A percentile compares a stretch with the other conserved stretches of the same genome.
Conservation (phyloP, 2,113 vertebrate genomes). For the Eurypyga helias region DNA sequence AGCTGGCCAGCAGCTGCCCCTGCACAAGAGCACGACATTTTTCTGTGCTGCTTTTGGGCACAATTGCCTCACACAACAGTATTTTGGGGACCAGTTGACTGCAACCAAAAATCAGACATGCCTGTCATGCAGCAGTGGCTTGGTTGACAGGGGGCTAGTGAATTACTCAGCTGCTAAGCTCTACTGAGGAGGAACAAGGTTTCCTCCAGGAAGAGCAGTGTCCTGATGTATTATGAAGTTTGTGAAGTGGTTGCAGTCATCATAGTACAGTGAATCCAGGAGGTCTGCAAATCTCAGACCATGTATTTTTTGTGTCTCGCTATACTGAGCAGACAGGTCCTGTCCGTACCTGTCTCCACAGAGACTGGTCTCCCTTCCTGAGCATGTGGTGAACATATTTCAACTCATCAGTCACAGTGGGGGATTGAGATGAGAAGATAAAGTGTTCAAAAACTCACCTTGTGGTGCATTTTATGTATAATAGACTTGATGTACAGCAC, state of each 20-base stretch:
- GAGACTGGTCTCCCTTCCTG: not conserved
- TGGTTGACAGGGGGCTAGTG: not conserved
- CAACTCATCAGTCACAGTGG: not conserved
- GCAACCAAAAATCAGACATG: not conserved
- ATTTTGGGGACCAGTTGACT: not conserved
- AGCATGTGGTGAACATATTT: not conserved
- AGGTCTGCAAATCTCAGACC: not conserved
- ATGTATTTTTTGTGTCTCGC: not conserved
- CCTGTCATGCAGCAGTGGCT: not conserved
- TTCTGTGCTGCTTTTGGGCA: not conserved
- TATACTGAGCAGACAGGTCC: not conserved
- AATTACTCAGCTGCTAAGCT: not conserved
- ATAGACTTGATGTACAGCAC: not conserved
- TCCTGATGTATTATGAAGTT: not conserved
- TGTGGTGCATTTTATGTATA: slow-evolving; percentile 21
- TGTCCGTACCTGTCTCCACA: not conserved
- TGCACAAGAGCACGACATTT: too few relatives aligned
- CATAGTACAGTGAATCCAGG: not conserved
- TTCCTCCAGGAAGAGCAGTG: not conserved
- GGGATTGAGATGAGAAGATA: not conserved
- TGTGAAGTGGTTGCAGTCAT: not conserved
- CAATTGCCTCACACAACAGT: not conserved
- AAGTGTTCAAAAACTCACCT: slow-evolving; percentile 29
- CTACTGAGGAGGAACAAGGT: not conserved
- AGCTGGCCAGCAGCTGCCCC: not conserved